phyloP scores from a whole-genome alignment of 2,113 vertebrate species.

The Diglossa brunneiventris region DNA sequence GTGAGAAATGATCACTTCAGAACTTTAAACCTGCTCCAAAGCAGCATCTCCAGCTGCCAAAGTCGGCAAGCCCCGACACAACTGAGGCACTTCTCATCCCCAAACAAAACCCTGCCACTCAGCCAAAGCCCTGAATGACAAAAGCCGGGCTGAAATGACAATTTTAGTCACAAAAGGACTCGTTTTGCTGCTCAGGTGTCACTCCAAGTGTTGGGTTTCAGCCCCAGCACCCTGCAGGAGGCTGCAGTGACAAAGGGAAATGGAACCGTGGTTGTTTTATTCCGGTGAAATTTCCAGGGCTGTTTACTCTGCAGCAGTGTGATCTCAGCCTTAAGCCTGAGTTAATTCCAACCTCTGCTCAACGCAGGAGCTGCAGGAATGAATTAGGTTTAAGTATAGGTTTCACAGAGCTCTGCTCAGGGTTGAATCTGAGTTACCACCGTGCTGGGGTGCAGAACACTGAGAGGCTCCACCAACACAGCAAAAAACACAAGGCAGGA shows the following conservation, averaged over 20 bases:
- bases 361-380: neutral
- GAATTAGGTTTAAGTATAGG: neutral
- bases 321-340: neutral
- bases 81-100: fast-evolving
- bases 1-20: fast-evolving
- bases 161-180: neutral
- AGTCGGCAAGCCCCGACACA: neutral
- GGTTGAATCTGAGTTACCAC: neutral
- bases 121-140: fast-evolving
- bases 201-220: neutral
- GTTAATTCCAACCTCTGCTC: neutral
- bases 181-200: neutral
- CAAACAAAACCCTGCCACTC: neutral
- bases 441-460: neutral
- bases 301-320: neutral
- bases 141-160: neutral
- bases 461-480: neutral
- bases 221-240: neutral
- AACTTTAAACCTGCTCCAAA: neutral
- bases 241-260: neutral
- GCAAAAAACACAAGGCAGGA: neutral
- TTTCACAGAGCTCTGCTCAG: neutral
- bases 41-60: no score
- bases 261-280: neutral
- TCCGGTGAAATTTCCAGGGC: neutral